phyloP scores from a whole-genome alignment of 2,888 invertebrate species.

The Eilema griseolum region DNA sequence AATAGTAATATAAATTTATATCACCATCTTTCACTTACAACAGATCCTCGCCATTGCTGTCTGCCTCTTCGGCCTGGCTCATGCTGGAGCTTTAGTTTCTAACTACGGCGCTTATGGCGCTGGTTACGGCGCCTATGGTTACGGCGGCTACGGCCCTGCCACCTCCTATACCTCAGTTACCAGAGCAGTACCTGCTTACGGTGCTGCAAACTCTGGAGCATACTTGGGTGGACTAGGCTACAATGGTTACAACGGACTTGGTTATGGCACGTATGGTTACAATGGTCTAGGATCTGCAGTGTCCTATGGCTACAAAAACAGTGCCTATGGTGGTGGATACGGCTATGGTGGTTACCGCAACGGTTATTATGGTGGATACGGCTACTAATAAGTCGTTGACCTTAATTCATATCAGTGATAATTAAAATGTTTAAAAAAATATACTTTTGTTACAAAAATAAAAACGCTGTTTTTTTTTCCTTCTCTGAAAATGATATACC shows the following conservation, averaged over 20 bases:
- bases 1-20: background rate
- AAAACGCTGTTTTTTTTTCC: background rate
- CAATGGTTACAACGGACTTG: slow-evolving; percentile 15
- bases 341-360: slow-evolving; percentile 7
- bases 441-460: background rate
- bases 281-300: slow-evolving; percentile 24
- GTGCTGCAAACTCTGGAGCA: background rate
- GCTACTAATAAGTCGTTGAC: slow-evolving; percentile 15
- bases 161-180: slow-evolving; percentile 42
- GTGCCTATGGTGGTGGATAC: slow-evolving; percentile 21
- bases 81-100: slow-evolving; percentile 48
- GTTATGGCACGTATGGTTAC: slow-evolving; percentile 41
- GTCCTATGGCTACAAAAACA: slow-evolving; percentile 14
- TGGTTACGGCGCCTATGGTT: slow-evolving; percentile 29
- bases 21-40: slow-evolving; percentile 16
- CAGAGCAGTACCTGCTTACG: slow-evolving; percentile 7
- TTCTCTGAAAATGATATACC: no score
- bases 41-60: slow-evolving; percentile 54
- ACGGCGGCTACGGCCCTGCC: slow-evolving; percentile 31
- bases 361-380: background rate
- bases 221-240: slow-evolving; percentile 6
- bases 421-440: background rate
- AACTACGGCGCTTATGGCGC: slow-evolving; percentile 16
- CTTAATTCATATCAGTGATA: background rate
- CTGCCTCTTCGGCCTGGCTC: slow-evolving; percentile 65